Evolutionary conservation across 2,797 vertebrate species (phyloP), one percentile per base, ranked within the genome.

Genomic region (Scomberomorus guttatus): DNA sequence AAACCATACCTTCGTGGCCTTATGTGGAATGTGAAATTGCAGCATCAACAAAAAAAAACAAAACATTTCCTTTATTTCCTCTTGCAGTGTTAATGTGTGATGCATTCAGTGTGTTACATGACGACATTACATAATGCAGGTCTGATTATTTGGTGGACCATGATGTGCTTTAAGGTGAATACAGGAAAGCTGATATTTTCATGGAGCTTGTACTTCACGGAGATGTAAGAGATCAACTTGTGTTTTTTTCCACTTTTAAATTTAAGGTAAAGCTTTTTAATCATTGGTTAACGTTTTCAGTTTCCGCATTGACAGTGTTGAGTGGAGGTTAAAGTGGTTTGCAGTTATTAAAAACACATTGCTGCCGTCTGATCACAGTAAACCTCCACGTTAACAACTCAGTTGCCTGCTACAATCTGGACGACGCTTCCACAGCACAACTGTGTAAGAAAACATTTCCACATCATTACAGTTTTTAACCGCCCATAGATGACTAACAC

Each of bases 401-500:
- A n/a, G 18, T 29, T 6, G 6, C 50, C 67, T 65, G 14, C 59
- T 46, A 61, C 5, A 56, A 54, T 70, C 54, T 15, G 24, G 46
- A 20, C 14, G 24, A 1, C 42, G 48, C 56, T 61, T 50, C 56
- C 39, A 63, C 32, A 57, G 59, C 25, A 61, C 51, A 13, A 42
- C 83, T 54, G 62, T 42, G 39, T 5, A 59, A 9, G 37, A 62
- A 39, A 57, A 50, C 66, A 66, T 60, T 75, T 79, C 84, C 81
- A 82, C 74, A 66, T 80, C 65, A 72, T 72, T 73, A 75, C 24
- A 62, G 62, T 84, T 85, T 46, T 61, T 75, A 84, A 87, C 59
- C 58, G 76, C 85, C 88, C 83, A 68, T 81, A 66, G 68, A 70
- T 81, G 84, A 93, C 90, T 94, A 93, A 94, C 90, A 92, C 66